Evolutionary conservation across 2,113 vertebrate genomes (phyloP).

Genomic region (Oceanites oceanicus): DNA sequence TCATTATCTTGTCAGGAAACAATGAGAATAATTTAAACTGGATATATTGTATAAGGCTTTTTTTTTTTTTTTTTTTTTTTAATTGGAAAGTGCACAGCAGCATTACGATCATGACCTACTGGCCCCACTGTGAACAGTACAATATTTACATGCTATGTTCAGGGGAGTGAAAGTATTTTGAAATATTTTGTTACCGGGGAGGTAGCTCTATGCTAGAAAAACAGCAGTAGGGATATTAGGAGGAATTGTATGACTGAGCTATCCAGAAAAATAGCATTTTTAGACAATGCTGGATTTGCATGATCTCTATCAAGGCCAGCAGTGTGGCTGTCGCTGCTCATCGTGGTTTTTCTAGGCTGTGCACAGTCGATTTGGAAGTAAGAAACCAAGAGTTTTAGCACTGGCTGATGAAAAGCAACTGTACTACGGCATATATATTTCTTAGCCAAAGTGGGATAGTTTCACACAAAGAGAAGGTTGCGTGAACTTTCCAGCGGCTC

Average conservation of each 20-base stretch:
- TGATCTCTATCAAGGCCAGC: background rate
- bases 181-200: background rate
- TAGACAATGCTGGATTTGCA: background rate
- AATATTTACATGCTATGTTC: background rate
- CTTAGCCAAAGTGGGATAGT: background rate
- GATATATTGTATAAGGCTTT: background rate
- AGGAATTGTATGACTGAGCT: background rate
- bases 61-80: background rate
- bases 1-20: constrained; percentile 39
- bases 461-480: background rate
- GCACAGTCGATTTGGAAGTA: background rate
- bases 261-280: background rate
- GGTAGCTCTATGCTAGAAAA: background rate
- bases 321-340: background rate
- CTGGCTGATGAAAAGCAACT: background rate
- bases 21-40: background rate
- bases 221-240: background rate
- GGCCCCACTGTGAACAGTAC: background rate
- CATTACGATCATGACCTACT: accelerated
- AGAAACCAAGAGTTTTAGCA: background rate
- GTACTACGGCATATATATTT: background rate
- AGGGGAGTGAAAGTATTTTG: background rate
- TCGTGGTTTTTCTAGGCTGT: background rate
- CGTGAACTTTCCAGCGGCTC: background rate
- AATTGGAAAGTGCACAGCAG: background rate